Evolutionary conservation across 53 echinoderm and acorn worm genomes (phyloP), one percentile per base, ranked within the genome.

Genomic region (Patiria pectinifera): DNA sequence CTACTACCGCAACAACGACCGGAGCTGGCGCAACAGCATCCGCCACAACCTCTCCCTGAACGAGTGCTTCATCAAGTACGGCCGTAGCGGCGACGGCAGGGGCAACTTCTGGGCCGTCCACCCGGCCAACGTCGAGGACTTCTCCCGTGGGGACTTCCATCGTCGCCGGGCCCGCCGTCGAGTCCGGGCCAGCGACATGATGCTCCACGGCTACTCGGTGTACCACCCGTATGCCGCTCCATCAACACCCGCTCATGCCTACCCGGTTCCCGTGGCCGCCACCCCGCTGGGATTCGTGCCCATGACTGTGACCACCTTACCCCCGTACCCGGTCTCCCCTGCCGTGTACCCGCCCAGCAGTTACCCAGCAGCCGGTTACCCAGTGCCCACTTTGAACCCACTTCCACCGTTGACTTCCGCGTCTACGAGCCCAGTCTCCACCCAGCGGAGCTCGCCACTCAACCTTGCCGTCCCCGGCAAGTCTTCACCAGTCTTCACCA

Each of bases 31-130:
- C 45, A 99, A 97, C 86, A 97, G 97, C 83, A 95, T 99, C 72
- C 92, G 98, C 15, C 98, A 98, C 78, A 98, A 97, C 77, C 92
- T 98, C 53, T 98, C 98, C 9, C 92, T 98, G 15, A 98, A 98
- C 89, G 96, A 98, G 80, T 99, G 99, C 79, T 99, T 99, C 92
- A 94, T 98, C 91, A 98, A 98, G 83, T 91, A 91, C 35, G 98
- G 98, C n/a, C 87, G 98, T 35, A 96, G 96, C 87, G 96, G 94
- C 48, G 98, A 98, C 83, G 98, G 98, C 49, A 89, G 98, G 45
- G 98, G 98, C 0, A 95, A 98, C 88, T 98, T 95, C 84, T 98
- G 98, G 98, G 96, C 96, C 2, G 92, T 98, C 62, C 98, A 98
- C 88, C 98, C 98, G 24, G 96, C 96, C 45, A 98, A 98, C 91